Evolutionary conservation across 2,888 invertebrate genomes (phyloP).

Genomic region (Drosophila aldrichi): DNA sequence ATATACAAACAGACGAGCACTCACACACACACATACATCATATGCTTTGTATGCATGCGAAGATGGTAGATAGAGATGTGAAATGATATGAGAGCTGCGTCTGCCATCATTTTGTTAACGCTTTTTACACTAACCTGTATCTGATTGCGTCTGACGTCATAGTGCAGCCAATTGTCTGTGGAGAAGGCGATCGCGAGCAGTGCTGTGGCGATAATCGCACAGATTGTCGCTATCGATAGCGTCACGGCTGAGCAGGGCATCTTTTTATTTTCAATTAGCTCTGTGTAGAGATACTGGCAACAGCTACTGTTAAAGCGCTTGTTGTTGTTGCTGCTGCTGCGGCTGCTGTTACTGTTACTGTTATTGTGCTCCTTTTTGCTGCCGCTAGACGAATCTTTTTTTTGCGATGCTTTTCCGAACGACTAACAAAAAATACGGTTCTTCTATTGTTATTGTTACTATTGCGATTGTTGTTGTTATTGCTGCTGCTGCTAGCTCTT

Average conservation of each 20-base stretch:
- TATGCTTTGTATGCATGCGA: conserved; percentile 25
- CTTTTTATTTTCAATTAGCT: conserved; percentile 62
- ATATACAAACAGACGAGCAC: conserved; percentile 11
- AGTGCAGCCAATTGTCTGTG: conserved; percentile 98
- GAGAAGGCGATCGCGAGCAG: conserved; percentile 97
- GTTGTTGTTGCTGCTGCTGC: conserved; percentile 15
- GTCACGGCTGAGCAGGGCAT: conserved; percentile 98
- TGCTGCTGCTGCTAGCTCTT: conserved; percentile 31
- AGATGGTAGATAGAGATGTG: conserved; percentile 21
- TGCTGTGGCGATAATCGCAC: conserved; percentile 97
- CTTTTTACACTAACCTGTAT: conserved; percentile 90
- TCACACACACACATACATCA: not conserved
- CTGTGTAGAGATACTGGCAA: conserved; percentile 5
- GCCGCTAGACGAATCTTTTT: conserved; percentile 33
- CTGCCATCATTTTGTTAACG: conserved; percentile 39
- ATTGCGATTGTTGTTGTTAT: conserved; percentile 18
- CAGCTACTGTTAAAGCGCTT: conserved; percentile 33
- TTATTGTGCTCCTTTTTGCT: conserved; percentile 43
- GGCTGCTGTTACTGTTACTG: conserved; percentile 28
- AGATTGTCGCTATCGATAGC: conserved; percentile 97
- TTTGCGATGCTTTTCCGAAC: conserved; percentile 35
- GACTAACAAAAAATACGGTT: conserved; percentile 43
- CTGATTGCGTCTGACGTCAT: conserved; percentile 94
- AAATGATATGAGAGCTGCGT: conserved; percentile 24
- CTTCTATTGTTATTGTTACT: conserved; percentile 15